Evolutionary conservation across 2,113 vertebrate genomes (phyloP), one percentile per base, ranked within the genome.

Genomic region (Tenrec ecaudatus): DNA sequence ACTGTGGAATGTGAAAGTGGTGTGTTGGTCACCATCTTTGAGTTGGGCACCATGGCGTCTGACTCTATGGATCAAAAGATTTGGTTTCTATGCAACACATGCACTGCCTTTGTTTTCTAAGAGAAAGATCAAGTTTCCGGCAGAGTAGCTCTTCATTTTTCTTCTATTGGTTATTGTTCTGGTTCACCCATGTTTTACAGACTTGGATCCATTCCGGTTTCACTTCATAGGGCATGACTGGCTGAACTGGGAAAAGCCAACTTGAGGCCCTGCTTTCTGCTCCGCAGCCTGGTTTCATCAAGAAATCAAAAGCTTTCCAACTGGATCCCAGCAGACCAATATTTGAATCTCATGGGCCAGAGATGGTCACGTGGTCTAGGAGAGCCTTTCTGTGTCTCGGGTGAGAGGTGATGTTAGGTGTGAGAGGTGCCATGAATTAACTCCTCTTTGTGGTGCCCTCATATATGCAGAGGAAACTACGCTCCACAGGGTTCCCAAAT

Each of bases 231-330:
- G 29, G 2, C 66, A 68, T 68, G 66, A 68, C 29, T 31, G 66
- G 31, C 29, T 68, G 66, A 68, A 68, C 66, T 68, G 10, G 62
- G 62, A 27, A 64, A 9, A 64, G 23, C 23, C 23, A 23, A 14
- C 17, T 68, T 19, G 29, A 68, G 31, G 66, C 17, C 29, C 66
- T 31, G 15, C 10, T 31, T 68, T 68, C 66, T 10, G 86, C 36
- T 95, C 29, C 58, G 23, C 36, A 47, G 76, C 75, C 43, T 16
- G 68, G 16, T 91, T 78, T 57, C 85, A 62, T 89, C 33, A 89
- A 53, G 60, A 91, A 89, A 86, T 33, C 71, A 86, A 76, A 89
- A 83, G 31, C 78, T 40, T 68, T 82, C 22, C 11, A 27, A 53
- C 0, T 82, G 47, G 82, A 3, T 93, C 31, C 84, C 60, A 62